A percentile compares a stretch with the other conserved stretches of the same genome.
Evolutionary conservation across 2,113 vertebrate genomes (phyloP).

Genomic region (Origma solitaria): DNA sequence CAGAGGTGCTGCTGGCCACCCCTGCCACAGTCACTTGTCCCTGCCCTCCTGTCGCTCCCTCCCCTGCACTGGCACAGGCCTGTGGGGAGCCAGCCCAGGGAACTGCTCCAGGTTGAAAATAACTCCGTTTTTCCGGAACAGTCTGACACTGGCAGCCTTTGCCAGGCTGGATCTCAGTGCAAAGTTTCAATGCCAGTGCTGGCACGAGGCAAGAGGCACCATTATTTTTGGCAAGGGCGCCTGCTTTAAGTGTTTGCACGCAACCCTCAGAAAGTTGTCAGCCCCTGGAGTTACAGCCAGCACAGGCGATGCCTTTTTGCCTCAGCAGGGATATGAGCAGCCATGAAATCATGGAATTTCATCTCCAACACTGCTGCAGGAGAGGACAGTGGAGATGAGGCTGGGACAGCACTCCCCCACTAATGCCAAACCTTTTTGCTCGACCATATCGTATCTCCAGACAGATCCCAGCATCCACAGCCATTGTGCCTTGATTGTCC

Average conservation of each 20-base stretch:
- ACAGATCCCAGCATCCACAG: constrained; percentile 74
- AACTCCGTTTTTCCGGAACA: constrained; percentile 23
- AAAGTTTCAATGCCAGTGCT: background rate
- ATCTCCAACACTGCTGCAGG: background rate
- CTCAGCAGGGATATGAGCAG: background rate
- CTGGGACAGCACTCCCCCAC: background rate
- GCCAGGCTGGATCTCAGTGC: constrained; percentile 3
- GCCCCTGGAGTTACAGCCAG: background rate
- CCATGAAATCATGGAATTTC: background rate
- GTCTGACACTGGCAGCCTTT: constrained; percentile 29
- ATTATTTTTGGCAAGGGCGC: constrained; percentile 19
- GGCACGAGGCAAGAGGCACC: constrained; percentile 19
- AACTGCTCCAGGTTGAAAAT: constrained; percentile 42
- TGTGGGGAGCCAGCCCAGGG: background rate
- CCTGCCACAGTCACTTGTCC: background rate
- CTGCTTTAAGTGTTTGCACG: background rate
- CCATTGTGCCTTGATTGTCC: constrained; percentile 48
- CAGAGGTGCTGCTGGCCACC: background rate
- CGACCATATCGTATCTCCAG: constrained; percentile 74
- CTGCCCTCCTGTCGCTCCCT: background rate
- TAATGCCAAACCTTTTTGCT: background rate
- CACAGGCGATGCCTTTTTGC: background rate
- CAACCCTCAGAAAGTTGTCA: constrained; percentile 4
- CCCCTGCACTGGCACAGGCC: background rate
- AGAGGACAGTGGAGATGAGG: background rate